A percentile compares a stretch with the other conserved stretches of the same genome.
Conservation (phyloP, 2,888 invertebrate species). For the Epirrhoe alternata region DNA sequence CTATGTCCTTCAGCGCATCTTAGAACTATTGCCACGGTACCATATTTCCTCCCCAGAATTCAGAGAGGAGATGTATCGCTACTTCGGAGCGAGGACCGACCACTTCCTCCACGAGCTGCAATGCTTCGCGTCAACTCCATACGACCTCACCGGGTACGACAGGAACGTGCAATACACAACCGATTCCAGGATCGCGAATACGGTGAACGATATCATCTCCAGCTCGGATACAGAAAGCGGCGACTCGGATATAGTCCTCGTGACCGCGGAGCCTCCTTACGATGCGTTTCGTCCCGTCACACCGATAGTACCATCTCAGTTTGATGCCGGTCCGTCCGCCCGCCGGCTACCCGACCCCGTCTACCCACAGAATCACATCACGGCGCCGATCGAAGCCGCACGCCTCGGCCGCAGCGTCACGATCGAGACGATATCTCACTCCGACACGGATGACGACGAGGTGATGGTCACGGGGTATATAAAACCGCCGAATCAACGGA, state of each 20-base stretch:
- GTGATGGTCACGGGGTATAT: constrained; percentile 87
- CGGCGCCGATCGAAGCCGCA: constrained; percentile 31
- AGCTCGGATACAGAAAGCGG: constrained; percentile 70
- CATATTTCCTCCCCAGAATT: constrained; percentile 90
- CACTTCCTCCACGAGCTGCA: constrained; percentile 96
- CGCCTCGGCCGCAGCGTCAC: constrained; percentile 61
- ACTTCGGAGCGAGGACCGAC: constrained; percentile 89
- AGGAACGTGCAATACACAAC: constrained; percentile 88
- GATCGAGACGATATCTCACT: constrained; percentile 79
- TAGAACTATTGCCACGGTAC: constrained; percentile 88
- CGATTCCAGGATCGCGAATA: constrained; percentile 80
- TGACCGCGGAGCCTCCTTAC: constrained; percentile 36
- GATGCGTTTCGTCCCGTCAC: constrained; percentile 1
- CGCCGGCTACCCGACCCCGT: constrained; percentile 54
- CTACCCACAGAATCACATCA: constrained; percentile 63
- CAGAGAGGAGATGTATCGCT: constrained; percentile 87
- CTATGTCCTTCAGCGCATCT: constrained; percentile 88
- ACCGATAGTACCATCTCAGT: not conserved
- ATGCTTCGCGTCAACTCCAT: constrained; percentile 94
- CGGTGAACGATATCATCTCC: constrained; percentile 84
- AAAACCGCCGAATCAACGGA: constrained; percentile 87
- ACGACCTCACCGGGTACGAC: constrained; percentile 93
- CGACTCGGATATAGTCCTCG: constrained; percentile 71
- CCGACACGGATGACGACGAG: constrained; percentile 81
- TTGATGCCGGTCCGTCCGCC: constrained; percentile 47